A percentile compares a stretch with the other conserved stretches of the same genome.
phyloP scores from a whole-genome alignment of 2,888 invertebrate genomes.

The Crossocerus cetratus region DNA sequence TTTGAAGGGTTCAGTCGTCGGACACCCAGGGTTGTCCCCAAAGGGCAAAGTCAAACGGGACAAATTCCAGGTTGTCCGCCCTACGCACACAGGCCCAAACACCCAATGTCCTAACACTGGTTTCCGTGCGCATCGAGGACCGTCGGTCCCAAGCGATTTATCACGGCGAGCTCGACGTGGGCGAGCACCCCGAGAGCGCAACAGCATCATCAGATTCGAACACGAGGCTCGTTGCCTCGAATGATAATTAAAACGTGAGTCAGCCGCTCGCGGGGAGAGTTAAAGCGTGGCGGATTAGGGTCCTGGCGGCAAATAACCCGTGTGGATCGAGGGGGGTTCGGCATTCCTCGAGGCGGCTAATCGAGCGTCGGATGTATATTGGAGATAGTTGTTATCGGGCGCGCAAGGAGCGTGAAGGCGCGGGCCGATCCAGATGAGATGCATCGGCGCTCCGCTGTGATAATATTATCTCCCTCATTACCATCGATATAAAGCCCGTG shows the following conservation, averaged over 20 bases:
- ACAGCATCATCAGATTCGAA: too few relatives aligned
- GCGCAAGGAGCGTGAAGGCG: not conserved
- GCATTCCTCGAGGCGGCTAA: conserved; percentile 44
- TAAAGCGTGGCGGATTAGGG: conserved; percentile 28
- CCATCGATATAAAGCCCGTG: conserved; percentile 29
- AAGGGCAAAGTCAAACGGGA: too few relatives aligned
- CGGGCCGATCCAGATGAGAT: conserved; percentile 10
- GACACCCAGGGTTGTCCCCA: too few relatives aligned
- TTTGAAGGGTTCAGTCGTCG: too few relatives aligned
- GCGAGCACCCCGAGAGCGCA: too few relatives aligned
- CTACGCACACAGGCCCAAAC: too few relatives aligned
- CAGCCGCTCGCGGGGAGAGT: conserved; percentile 33
- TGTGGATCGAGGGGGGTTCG: conserved; percentile 22
- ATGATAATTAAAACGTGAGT: conserved; percentile 50
- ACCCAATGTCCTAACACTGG: too few relatives aligned
- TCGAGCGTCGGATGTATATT: conserved; percentile 16
- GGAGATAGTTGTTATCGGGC: not conserved
- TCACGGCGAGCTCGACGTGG: too few relatives aligned
- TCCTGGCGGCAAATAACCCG: conserved; percentile 6
- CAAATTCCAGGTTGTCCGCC: too few relatives aligned
- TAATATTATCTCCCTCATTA: conserved; percentile 50
- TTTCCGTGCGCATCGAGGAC: too few relatives aligned
- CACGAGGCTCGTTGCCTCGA: conserved; percentile 17
- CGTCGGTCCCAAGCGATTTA: too few relatives aligned
- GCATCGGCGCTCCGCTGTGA: conserved; percentile 22